These are phyloP conservation scores for Notoglanidium macrostoma DNA, from an alignment of 2,797 vertebrate species.

Conservation along the genomic window DNA sequence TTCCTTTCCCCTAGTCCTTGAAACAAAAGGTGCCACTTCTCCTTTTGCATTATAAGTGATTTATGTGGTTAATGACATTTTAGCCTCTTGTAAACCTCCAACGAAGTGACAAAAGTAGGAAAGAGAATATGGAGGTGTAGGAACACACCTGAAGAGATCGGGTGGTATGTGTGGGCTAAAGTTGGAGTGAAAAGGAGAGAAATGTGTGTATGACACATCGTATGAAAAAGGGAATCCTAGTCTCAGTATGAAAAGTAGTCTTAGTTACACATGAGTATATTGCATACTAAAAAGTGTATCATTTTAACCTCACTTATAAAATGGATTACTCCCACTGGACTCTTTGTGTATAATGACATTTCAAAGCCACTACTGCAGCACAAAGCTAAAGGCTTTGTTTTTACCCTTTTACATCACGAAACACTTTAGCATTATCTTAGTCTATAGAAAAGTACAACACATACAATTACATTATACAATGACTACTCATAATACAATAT, in stretches of 20 bases:
- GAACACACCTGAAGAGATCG: constrained; percentile 38
- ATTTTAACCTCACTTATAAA: background rate
- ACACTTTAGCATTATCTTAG: background rate
- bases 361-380: background rate
- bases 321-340: background rate
- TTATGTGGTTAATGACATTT: background rate
- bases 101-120: background rate
- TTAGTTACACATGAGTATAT: constrained; percentile 27
- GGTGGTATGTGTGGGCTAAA: constrained; percentile 47
- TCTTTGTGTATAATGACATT: background rate
- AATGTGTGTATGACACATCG: constrained; percentile 55
- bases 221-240: constrained; percentile 73
- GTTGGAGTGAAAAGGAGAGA: constrained; percentile 53
- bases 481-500: too few species aligned
- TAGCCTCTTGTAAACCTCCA: background rate
- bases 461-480: background rate
- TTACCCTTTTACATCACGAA: background rate
- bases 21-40: background rate
- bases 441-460: background rate
- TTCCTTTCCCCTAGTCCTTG: background rate
- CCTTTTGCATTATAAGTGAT: background rate
- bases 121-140: constrained; percentile 38
- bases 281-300: background rate
- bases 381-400: background rate
- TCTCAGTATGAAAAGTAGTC: constrained; percentile 67